Evolutionary conservation across 2,797 vertebrate genomes (phyloP).

Genomic region (Lacerta viridis): DNA sequence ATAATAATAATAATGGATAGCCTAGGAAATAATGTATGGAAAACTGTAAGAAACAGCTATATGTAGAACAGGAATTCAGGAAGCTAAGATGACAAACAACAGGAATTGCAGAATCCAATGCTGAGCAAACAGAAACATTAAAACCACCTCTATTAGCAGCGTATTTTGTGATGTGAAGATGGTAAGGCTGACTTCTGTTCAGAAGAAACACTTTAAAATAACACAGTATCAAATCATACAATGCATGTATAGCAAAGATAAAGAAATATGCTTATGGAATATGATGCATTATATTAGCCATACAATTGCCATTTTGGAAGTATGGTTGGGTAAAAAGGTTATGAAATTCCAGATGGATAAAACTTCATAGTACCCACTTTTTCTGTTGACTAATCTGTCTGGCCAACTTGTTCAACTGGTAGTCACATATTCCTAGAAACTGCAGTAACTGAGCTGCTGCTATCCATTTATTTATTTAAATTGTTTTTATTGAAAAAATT

Average conservation of each 20-base stretch:
- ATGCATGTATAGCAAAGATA: not conserved
- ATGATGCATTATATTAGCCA: not conserved
- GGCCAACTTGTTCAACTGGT: not conserved
- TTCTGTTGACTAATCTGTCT: not conserved
- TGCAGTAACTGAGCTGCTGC: not conserved
- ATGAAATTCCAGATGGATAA: not conserved
- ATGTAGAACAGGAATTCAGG: not conserved
- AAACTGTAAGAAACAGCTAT: not conserved
- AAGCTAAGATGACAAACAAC: not conserved
- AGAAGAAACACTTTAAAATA: not conserved
- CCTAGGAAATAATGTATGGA: too few species aligned
- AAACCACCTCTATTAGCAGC: not conserved
- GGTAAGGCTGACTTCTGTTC: not conserved
- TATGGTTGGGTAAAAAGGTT: not conserved
- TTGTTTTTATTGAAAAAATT: too few species aligned
- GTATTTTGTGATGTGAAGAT: not conserved
- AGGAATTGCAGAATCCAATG: slow-evolving; percentile 3
- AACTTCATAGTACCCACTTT: not conserved
- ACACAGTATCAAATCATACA: not conserved
- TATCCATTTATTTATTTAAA: not conserved
- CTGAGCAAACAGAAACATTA: not conserved
- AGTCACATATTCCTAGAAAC: not conserved
- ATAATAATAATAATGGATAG: too few species aligned
- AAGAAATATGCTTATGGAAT: not conserved
- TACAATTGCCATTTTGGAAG: not conserved